These are phyloP conservation scores for Acleris holmiana DNA, from an alignment of 2,888 invertebrate species.

Conservation along the genomic window DNA sequence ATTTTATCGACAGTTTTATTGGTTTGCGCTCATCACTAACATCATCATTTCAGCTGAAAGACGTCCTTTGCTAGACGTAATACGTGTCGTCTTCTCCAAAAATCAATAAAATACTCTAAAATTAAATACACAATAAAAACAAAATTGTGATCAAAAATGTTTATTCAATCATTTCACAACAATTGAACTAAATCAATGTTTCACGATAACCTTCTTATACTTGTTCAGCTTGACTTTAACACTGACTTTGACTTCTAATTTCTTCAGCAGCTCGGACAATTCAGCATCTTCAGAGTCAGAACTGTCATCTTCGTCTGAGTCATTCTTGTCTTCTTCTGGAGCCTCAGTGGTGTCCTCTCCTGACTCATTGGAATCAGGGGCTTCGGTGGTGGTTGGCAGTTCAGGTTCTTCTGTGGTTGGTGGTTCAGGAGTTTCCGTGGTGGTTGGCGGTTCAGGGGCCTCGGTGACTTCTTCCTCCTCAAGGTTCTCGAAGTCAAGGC, in stretches of 20 bases:
- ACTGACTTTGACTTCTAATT: conserved; percentile 68
- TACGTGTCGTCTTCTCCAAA: no score
- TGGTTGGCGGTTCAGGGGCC: conserved; percentile 38
- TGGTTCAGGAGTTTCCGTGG: conserved; percentile 27
- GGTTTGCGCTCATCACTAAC: no score
- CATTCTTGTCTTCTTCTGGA: conserved; percentile 44
- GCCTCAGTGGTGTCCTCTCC: conserved; percentile 30
- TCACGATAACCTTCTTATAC: conserved; percentile 48
- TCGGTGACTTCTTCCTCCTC: conserved; percentile 49
- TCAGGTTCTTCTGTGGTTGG: conserved; percentile 35
- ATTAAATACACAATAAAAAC: neutral
- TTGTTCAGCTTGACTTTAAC: conserved; percentile 70
- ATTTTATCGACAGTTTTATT: neutral
- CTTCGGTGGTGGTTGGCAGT: conserved; percentile 36
- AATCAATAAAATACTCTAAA: no score
- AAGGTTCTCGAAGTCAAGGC: conserved; percentile 67
- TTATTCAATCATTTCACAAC: conserved; percentile 24
- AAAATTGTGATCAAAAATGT: neutral
- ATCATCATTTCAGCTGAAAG: no score
- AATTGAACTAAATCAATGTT: conserved; percentile 32
- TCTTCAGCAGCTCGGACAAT: conserved; percentile 62
- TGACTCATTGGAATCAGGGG: conserved; percentile 14
- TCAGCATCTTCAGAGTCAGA: conserved; percentile 45
- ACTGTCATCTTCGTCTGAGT: conserved; percentile 48
- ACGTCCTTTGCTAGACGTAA: no score